Evolutionary conservation across 1,140 invertebrate genomes (phyloP).

Genomic region (Euura saliciscinereae): DNA sequence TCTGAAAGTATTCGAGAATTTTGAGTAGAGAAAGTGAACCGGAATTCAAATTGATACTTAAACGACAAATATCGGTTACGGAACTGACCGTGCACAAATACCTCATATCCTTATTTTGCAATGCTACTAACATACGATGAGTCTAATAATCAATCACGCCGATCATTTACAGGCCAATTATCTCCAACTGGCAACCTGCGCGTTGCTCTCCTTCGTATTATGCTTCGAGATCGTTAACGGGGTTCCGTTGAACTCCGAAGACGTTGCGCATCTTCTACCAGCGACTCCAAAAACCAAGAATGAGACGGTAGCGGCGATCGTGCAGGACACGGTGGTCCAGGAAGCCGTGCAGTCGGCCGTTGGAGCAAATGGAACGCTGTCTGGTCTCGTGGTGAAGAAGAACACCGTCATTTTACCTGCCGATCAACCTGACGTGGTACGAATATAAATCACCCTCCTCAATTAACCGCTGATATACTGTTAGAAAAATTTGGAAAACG

Average conservation of each 20-base stretch:
- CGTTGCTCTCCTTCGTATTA: not conserved
- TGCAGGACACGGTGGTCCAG: constrained; percentile 36
- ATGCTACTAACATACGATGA: no score
- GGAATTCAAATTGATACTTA: not conserved
- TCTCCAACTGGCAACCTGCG: not conserved
- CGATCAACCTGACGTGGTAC: constrained; percentile 27
- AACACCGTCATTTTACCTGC: constrained; percentile 29
- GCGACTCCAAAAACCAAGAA: constrained; percentile 28
- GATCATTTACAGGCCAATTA: not conserved
- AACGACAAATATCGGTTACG: no score
- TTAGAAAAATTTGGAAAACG: not conserved
- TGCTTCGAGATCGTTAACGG: not conserved
- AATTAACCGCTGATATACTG: not conserved
- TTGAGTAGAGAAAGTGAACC: not conserved
- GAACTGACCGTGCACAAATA: no score
- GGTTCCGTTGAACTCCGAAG: constrained; percentile 19
- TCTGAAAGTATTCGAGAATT: not conserved
- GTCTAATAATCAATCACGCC: no score
- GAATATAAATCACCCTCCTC: not conserved
- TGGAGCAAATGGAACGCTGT: constrained; percentile 27
- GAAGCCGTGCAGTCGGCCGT: constrained; percentile 30
- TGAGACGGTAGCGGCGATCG: constrained; percentile 29
- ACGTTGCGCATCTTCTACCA: constrained; percentile 26
- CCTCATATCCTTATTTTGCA: no score
- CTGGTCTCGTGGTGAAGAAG: constrained; percentile 38